Conservation (phyloP, 2,113 vertebrate genomes). For the Galeopterus variegatus region DNA sequence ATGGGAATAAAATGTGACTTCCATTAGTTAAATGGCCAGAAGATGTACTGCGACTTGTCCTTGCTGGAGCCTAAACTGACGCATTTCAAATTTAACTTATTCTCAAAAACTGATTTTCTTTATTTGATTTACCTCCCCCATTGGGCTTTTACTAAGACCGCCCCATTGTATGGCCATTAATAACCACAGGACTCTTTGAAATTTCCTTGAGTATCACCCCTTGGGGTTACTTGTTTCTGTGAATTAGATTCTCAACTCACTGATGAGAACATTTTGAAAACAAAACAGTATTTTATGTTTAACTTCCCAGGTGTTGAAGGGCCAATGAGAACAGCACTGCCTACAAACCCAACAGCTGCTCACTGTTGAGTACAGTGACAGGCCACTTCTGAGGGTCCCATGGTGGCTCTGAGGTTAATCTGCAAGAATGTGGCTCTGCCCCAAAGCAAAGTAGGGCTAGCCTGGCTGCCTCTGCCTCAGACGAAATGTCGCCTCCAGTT, state of each 20-base stretch:
- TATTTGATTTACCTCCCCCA: constrained; percentile 71
- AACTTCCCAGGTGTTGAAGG: not conserved
- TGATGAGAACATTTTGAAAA: constrained; percentile 57
- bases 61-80: constrained; percentile 42
- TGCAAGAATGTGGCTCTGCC: not conserved
- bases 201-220: constrained; percentile 38
- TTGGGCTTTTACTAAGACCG: constrained; percentile 11
- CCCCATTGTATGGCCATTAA: constrained; percentile 32
- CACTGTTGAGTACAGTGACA: not conserved
- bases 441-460: not conserved
- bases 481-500: not conserved
- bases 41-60: constrained; percentile 46
- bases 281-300: constrained; percentile 51
- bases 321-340: not conserved
- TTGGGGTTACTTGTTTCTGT: constrained; percentile 68
- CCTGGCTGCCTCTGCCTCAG: not conserved
- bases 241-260: constrained; percentile 59
- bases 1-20: constrained; percentile 69
- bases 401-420: not conserved
- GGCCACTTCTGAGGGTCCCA: not conserved
- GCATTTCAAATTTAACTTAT: constrained; percentile 72
- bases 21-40: constrained; percentile 69
- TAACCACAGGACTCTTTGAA: constrained; percentile 63
- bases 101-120: constrained; percentile 72
- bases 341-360: not conserved